Base-by-base conservation (phyloP, 2,888 invertebrate genomes). In the Cancer borealis region DNA sequence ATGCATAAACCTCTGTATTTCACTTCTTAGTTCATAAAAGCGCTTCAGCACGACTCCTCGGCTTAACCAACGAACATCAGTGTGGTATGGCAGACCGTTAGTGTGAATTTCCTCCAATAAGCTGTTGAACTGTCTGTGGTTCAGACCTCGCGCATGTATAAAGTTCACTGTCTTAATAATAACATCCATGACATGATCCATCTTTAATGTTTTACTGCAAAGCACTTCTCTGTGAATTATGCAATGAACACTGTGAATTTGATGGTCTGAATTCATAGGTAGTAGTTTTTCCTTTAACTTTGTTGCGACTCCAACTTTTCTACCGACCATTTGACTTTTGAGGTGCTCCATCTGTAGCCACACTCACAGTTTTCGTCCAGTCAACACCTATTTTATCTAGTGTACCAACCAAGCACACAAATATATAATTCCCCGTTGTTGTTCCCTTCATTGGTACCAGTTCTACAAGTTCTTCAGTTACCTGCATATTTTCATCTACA, bases 381-480 rank as follows among this genome's bases (percentile, higher is more conserved):
- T 39, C 39, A 39, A 39, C 39, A 39, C 39, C 39, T 39, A 39
- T 39, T 39, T 39, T 39, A 39, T 88, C 91, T n/a, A 91, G 21
- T 92, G 47, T 3, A n/a, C 47, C n/a, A 47, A 84, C 92, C 49
- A 46, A 87, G 12, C 49, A 47, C 14, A n/a, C 84, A 87, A 87
- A 87, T 10, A 87, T 84, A 21, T 87, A 26, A 47, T 49, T 21
- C 46, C 87, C 39, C 39, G 39, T 39, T 1, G 39, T 21, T 88
- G 88, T 92, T 88, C 92, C 54, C 49, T 60, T 92, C 66, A 92
- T 92, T 88, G 88, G 88, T 49, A 92, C 66, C 49, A 88, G 54
- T 54, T 92, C 45, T 46, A 91, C 84, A 79, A 95, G 88, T 88
- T 96, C 95, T 89, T 95, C 93, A 49, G 92, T 92, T 30, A 95